Evolutionary conservation across 2,888 invertebrate genomes (phyloP).

Genomic region (Noctua pronuba): DNA sequence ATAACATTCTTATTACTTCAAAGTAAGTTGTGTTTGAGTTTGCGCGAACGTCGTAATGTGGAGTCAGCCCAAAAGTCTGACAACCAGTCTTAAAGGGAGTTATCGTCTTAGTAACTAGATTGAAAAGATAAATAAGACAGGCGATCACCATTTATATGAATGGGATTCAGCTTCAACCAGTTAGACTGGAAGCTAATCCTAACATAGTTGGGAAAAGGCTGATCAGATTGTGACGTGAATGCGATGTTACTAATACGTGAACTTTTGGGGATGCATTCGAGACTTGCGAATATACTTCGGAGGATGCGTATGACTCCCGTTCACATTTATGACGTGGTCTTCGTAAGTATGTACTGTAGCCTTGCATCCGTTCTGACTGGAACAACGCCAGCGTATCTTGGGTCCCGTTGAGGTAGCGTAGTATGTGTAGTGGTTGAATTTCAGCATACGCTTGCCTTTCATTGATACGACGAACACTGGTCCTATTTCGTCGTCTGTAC

Average conservation of each 20-base stretch:
- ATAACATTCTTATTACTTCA: too few relatives aligned
- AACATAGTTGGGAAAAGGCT: too few relatives aligned
- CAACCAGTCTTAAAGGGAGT: too few relatives aligned
- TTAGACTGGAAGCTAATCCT: too few relatives aligned
- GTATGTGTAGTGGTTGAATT: constrained; percentile 63
- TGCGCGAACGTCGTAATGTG: too few relatives aligned
- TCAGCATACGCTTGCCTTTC: constrained; percentile 63
- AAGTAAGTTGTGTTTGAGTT: too few relatives aligned
- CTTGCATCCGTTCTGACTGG: constrained; percentile 55
- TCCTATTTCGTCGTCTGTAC: constrained; percentile 6
- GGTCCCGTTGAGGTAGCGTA: constrained; percentile 49
- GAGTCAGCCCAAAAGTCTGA: too few relatives aligned
- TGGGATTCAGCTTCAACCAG: too few relatives aligned
- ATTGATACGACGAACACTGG: constrained; percentile 57
- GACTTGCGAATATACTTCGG: constrained; percentile 42
- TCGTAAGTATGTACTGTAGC: constrained; percentile 57
- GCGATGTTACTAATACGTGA: not conserved
- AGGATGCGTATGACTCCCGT: constrained; percentile 47
- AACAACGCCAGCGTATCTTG: constrained; percentile 64
- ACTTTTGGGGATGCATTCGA: constrained; percentile 27
- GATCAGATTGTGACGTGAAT: not conserved
- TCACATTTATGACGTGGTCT: constrained; percentile 51
- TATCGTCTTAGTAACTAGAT: not conserved
- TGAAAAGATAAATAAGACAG: too few relatives aligned
- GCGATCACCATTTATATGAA: too few relatives aligned